These are phyloP conservation scores for Malurus elegans DNA, from an alignment of 2,113 vertebrate species.

Conservation along the genomic window DNA sequence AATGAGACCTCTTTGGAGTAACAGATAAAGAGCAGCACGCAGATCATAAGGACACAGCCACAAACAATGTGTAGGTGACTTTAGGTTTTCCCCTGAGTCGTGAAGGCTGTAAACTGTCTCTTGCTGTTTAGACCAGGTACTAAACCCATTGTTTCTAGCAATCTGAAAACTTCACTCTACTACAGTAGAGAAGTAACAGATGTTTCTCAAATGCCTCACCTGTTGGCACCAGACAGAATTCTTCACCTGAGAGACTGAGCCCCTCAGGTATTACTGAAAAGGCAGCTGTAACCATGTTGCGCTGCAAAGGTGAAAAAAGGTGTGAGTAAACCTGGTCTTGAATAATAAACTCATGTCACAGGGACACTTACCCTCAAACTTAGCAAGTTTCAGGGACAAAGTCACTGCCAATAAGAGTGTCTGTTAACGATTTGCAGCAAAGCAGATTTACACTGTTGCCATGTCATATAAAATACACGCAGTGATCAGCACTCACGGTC, in stretches of 20 bases:
- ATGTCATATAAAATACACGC: not conserved
- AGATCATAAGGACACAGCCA: not conserved
- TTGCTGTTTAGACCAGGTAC: not conserved
- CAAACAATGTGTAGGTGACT: not conserved
- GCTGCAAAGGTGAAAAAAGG: not conserved
- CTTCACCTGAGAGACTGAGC: not conserved
- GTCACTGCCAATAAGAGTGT: not conserved
- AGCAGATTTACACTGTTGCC: not conserved
- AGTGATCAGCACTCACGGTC: not conserved
- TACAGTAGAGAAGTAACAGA: not conserved
- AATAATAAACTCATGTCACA: not conserved
- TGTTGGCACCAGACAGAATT: not conserved
- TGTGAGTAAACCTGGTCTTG: not conserved
- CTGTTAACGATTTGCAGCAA: not conserved
- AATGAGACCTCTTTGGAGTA: not conserved
- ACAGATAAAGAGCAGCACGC: not conserved
- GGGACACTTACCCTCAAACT: not conserved
- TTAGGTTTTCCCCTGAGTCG: not conserved
- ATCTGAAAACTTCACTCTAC: not conserved
- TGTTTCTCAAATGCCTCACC: not conserved
- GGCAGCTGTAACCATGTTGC: not conserved
- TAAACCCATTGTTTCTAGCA: not conserved
- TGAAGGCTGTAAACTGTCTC: not conserved
- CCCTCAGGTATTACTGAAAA: not conserved
- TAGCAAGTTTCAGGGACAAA: not conserved